Base-by-base conservation (phyloP, 2,797 vertebrate genomes). In the Taenioides sp. region DNA sequence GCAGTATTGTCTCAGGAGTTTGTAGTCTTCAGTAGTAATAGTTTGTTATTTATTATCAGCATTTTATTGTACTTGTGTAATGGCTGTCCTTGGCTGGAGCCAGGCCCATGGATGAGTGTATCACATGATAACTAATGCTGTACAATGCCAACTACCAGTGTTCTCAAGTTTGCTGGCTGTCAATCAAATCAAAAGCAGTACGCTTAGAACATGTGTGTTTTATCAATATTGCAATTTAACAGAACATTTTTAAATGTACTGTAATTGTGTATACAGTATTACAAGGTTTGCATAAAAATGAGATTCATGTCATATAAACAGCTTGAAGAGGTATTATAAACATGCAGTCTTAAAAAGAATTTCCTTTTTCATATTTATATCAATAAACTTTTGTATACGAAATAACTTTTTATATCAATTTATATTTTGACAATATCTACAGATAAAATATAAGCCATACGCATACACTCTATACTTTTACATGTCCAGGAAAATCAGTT, bases 141-240 rank as follows among this genome's bases (percentile, higher is more conserved):
- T 89, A 83, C 80, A 84, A 75, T 81, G 84, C 85, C 72, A 14
- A 83, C 67, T 69, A 81, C 66, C 80, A 47, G 79, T 89, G 90
- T 91, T 91, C 86, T 90, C 83, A 91, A 89, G 87, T 91, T 89
- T 89, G 89, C 89, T 88, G 23, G 86, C 90, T 89, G 84, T 86
- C 89, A 91, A 91, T 91, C 90, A 90, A 92, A 90, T 90, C 90
- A 89, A 90, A 89, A 90, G 90, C 91, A 80, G 90, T 88, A 87
- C 2, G 76, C 90, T 91, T 88, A 86, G 88, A 90, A 91, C 87
- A 88, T 77, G 34, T 82, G 74, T 90, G 83, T 89, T 80, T 63
- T 73, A 79, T 87, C 82, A 73, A 67, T 84, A 76, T 85, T 78
- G 67, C 72, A 69, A 71, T 80, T 86, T 84, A 69, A 70, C 74